Percentiles rank a stretch among this genome's conserved stretches.
Evolutionary conservation across 2,113 vertebrate species (phyloP).

Genomic region (Saguinus midas): DNA sequence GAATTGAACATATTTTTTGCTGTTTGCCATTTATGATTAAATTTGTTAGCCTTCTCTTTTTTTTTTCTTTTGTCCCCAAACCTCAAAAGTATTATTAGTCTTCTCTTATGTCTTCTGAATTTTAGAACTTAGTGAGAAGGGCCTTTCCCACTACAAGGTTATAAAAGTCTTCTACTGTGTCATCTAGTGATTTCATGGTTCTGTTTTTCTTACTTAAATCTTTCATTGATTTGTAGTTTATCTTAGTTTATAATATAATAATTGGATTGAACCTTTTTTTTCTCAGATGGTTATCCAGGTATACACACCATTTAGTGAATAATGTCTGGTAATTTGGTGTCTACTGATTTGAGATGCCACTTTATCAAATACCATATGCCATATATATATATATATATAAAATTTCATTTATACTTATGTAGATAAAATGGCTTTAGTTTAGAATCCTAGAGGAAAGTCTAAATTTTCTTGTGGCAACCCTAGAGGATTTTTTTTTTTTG

Average conservation of each 20-base stretch:
- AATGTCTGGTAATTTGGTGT: not conserved
- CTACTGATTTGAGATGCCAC: not conserved
- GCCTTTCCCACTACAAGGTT: not conserved
- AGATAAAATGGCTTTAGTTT: constrained; percentile 12
- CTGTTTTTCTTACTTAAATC: constrained; percentile 27
- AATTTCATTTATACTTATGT: not conserved
- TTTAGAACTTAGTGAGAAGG: not conserved
- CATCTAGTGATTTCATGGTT: not conserved
- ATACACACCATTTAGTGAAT: not conserved
- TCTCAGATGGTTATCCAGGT: not conserved
- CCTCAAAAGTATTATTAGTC: not conserved
- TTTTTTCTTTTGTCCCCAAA: too few species aligned
- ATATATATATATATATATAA: not conserved
- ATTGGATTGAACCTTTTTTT: not conserved
- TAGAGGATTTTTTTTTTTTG: not conserved
- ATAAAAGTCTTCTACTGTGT: not conserved
- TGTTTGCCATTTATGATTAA: not conserved
- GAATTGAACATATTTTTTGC: not conserved
- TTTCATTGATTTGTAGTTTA: not conserved
- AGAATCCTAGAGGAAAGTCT: not conserved
- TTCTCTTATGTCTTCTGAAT: not conserved
- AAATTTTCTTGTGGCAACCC: not conserved
- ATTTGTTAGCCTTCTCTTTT: not conserved
- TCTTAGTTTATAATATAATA: not conserved
- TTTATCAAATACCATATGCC: not conserved